Conservation (phyloP, 2,113 vertebrate species). For the Emberiza fucata region DNA sequence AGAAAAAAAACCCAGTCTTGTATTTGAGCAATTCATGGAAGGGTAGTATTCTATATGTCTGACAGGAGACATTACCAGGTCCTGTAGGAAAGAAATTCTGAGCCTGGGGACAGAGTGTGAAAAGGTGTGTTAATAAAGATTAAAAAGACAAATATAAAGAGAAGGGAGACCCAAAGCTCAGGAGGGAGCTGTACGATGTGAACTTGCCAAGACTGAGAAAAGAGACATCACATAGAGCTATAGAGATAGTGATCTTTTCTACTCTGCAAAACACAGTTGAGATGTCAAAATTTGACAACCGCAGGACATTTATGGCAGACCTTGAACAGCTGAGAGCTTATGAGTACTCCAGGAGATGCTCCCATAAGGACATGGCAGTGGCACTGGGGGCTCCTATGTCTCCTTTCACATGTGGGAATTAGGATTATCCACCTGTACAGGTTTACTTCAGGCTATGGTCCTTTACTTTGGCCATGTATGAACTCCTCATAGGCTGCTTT, state of each 20-base stretch:
- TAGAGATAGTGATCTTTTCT: neutral
- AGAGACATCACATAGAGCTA: neutral
- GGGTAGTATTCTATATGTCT: neutral
- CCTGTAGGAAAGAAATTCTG: neutral
- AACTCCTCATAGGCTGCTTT: neutral
- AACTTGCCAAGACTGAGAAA: neutral
- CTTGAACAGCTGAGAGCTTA: neutral
- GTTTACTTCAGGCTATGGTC: neutral
- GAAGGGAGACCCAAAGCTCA: neutral
- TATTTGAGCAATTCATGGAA: neutral
- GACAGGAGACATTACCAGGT: neutral
- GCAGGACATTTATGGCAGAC: neutral
- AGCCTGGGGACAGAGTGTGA: neutral
- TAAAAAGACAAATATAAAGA: neutral
- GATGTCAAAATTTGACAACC: neutral
- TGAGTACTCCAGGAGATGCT: neutral
- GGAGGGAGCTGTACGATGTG: neutral
- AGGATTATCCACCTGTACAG: neutral
- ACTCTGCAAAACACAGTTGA: neutral
- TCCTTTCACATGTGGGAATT: neutral
- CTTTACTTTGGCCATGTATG: neutral
- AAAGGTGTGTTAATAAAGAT: neutral
- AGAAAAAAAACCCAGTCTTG: neutral
- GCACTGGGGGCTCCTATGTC: neutral
- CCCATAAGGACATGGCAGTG: neutral